Percentiles rank a stretch among this genome's conserved stretches.
phyloP scores from a whole-genome alignment of 2,888 invertebrate genomes.

The Thysanoteuthis rhombus region DNA sequence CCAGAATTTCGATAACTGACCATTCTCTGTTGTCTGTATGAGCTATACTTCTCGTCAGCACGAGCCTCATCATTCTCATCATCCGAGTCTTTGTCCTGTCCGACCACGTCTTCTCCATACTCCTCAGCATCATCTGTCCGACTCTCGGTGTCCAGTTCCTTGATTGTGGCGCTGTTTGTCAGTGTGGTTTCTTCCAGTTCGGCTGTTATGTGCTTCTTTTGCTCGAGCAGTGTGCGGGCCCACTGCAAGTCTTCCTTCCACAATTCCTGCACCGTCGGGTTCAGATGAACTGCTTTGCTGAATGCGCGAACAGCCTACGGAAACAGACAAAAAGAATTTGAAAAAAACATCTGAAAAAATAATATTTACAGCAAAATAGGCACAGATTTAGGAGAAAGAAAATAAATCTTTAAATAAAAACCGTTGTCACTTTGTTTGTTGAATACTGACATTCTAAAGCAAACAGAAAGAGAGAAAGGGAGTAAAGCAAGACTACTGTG shows the following conservation, averaged over 20 bases:
- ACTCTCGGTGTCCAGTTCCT: constrained; percentile 42
- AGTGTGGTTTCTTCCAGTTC: constrained; percentile 38
- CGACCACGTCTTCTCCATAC: constrained; percentile 36
- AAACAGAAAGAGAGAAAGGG: too few relatives aligned
- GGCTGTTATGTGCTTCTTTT: constrained; percentile 40
- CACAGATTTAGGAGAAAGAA: neutral
- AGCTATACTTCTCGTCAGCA: constrained; percentile 18
- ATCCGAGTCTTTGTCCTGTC: constrained; percentile 39
- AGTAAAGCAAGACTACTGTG: too few relatives aligned
- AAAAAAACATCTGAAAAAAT: too few relatives aligned
- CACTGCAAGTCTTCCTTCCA: constrained; percentile 66
- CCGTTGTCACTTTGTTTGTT: too few relatives aligned
- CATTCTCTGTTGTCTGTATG: neutral
- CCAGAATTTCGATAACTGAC: neutral
- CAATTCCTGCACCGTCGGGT: constrained; percentile 63
- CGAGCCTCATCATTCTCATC: constrained; percentile 33
- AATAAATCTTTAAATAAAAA: too few relatives aligned
- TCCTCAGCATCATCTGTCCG: constrained; percentile 31
- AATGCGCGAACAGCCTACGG: constrained; percentile 64
- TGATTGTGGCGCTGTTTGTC: constrained; percentile 33
- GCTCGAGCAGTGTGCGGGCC: constrained; percentile 49
- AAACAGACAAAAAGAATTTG: constrained; percentile 32
- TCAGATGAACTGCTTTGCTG: constrained; percentile 64
- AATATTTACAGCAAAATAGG: neutral
- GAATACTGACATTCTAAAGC: too few relatives aligned